These are phyloP conservation scores for Zele albiditarsus DNA, from an alignment of 2,888 invertebrate genomes.

Conservation along the genomic window DNA sequence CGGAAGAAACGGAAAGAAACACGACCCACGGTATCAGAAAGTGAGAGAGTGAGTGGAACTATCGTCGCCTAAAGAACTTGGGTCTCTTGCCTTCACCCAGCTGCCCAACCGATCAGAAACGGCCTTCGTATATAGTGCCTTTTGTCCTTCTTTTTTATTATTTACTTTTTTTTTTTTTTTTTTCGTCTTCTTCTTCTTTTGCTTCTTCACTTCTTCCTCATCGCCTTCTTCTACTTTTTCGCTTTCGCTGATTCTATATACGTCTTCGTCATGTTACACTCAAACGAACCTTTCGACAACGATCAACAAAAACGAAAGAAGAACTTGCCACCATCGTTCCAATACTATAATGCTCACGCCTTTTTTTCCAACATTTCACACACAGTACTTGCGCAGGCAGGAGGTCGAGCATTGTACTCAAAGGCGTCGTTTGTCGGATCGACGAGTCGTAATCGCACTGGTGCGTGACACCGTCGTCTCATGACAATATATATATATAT, in stretches of 20 bases:
- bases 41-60: constrained; percentile 27
- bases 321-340: not conserved
- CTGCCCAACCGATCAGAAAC: constrained; percentile 64
- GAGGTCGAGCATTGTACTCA: constrained; percentile 49
- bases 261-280: constrained; percentile 22
- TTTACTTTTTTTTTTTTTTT: not conserved
- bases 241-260: constrained; percentile 25
- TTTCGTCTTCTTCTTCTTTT: constrained; percentile 11
- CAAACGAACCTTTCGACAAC: not conserved
- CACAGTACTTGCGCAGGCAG: not conserved
- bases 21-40: constrained; percentile 34
- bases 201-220: constrained; percentile 34
- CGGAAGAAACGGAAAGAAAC: constrained; percentile 40
- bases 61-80: constrained; percentile 20
- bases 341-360: not conserved
- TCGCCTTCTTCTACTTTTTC: constrained; percentile 9
- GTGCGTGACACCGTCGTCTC: constrained; percentile 50
- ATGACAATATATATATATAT: constrained; percentile 15
- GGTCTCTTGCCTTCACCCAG: constrained; percentile 60
- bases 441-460: constrained; percentile 48
- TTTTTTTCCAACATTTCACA: not conserved
- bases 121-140: constrained; percentile 53
- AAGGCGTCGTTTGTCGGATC: constrained; percentile 50
- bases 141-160: not conserved
- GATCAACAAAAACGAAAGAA: not conserved